A percentile compares a stretch with the other conserved stretches of the same genome.
These are phyloP conservation scores for Numenius arquata DNA, from an alignment of 2,113 vertebrate genomes.

Conservation along the genomic window DNA sequence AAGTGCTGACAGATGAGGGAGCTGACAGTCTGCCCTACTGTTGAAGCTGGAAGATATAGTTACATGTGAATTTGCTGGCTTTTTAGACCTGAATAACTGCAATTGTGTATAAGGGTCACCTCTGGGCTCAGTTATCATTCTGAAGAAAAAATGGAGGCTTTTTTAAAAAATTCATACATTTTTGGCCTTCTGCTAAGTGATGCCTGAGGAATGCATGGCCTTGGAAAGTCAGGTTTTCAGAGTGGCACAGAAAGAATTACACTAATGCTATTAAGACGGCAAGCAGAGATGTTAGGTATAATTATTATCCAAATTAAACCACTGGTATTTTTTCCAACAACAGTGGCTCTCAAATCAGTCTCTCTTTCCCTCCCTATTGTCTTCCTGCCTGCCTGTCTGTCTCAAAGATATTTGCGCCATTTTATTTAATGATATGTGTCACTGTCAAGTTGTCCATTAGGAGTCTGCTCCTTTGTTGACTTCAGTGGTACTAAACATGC, in stretches of 20 bases:
- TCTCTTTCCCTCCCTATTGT: neutral
- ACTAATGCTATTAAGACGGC: neutral
- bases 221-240: conserved; percentile 15
- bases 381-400: neutral
- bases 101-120: conserved; percentile 46
- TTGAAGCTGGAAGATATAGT: conserved; percentile 79
- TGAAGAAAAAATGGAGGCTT: conserved; percentile 21
- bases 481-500: neutral
- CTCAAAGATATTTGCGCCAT: neutral
- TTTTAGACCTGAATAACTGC: conserved; percentile 55
- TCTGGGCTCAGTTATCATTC: conserved; percentile 60
- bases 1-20: conserved; percentile 85
- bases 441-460: neutral
- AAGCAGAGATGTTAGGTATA: neutral
- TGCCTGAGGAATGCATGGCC: conserved; percentile 21
- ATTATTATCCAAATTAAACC: neutral
- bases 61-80: conserved; percentile 73
- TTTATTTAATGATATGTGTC: neutral
- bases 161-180: neutral
- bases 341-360: neutral
- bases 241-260: neutral
- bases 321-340: neutral
- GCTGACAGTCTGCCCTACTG: conserved; percentile 79
- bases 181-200: conserved; percentile 32
- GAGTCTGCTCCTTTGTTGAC: neutral